Evolutionary conservation across 92 coral and sea anemone genomes (phyloP).

Genomic region (Palythoa caribaeorum): DNA sequence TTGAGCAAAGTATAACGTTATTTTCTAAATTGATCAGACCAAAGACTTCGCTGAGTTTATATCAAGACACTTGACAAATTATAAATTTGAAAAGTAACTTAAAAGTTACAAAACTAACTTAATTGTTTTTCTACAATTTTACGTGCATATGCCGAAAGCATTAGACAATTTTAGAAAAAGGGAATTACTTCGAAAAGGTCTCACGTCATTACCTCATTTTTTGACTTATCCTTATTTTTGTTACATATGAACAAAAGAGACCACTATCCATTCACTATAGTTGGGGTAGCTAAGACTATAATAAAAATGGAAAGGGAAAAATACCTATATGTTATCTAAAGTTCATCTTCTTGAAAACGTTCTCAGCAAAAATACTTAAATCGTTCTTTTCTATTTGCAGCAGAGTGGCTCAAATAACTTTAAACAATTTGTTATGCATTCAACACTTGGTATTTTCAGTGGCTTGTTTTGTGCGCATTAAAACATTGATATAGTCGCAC

Average conservation of each 20-base stretch:
- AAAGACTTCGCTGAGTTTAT: conserved; percentile 6
- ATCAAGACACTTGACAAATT: not conserved
- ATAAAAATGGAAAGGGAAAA: not conserved
- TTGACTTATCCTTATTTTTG: not conserved
- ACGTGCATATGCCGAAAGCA: conserved; percentile 6
- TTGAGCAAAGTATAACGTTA: not conserved
- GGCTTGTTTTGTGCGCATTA: not conserved
- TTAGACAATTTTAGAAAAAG: not conserved
- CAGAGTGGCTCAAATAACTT: not conserved
- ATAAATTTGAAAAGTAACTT: not conserved
- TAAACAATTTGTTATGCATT: no score
- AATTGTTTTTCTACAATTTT: not conserved
- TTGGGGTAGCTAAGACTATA: not conserved
- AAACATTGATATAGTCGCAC: no score
- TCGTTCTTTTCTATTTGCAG: not conserved
- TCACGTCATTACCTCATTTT: not conserved
- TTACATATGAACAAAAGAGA: not conserved
- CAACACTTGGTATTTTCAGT: no score
- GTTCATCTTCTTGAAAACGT: not conserved
- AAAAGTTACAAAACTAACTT: conserved; percentile 5
- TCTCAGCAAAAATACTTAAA: no score
- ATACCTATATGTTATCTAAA: not conserved
- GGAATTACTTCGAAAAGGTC: not conserved
- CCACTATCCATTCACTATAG: not conserved
- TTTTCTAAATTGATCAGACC: not conserved